Base-by-base conservation (phyloP, 2,797 vertebrate genomes). In the Hypotaenidia okinawae region DNA sequence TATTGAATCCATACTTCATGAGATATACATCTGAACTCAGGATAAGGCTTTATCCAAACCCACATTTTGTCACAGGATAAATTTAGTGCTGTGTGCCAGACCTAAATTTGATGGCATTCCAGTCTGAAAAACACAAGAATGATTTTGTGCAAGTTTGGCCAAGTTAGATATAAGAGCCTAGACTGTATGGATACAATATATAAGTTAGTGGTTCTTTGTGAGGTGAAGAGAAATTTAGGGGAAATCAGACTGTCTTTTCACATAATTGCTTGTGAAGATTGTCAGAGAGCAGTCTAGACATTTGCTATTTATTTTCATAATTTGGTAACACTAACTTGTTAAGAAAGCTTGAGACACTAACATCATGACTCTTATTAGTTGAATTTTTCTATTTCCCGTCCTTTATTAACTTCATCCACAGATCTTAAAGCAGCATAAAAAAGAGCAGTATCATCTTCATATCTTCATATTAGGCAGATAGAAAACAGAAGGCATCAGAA, bases 401-500 rank as follows among this genome's bases (percentile, higher is more conserved):
- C n/a, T 2, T 81, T 25, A 62, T 87, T 89, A 85, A 61, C 21
- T 86, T 93, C 13, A 51, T 24, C 59, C 83, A 41, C 24, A 61
- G 14, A 39, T 81, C 51, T 79, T 86, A 74, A 87, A 81, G 17
- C 8, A 80, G 32, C 35, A 70, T 62, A 35, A 49, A 84, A 89
- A 55, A 91, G 10, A 80, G 15, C 4, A 77, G 5, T 32, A 28
- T 57, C 35, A 41, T 90, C 77, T 91, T 92, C 67, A 49, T 82
- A 59, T 79, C 93, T 91, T 92, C 69, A 49, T 82, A 59, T 79
- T 93, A 90, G 28, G 27, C 35, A 72, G 81, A 93, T 37, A 64
- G 43, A 90, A 95, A 94, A 81, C 88, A 95, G 92, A 89, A 95
- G 55, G 18, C 41, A 73, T 87, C 37, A 89, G 63, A 93, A 90